Percentiles rank a stretch among this genome's conserved stretches.
These are phyloP conservation scores for Platysteira castanea DNA, from an alignment of 2,113 vertebrate species.

Conservation along the genomic window DNA sequence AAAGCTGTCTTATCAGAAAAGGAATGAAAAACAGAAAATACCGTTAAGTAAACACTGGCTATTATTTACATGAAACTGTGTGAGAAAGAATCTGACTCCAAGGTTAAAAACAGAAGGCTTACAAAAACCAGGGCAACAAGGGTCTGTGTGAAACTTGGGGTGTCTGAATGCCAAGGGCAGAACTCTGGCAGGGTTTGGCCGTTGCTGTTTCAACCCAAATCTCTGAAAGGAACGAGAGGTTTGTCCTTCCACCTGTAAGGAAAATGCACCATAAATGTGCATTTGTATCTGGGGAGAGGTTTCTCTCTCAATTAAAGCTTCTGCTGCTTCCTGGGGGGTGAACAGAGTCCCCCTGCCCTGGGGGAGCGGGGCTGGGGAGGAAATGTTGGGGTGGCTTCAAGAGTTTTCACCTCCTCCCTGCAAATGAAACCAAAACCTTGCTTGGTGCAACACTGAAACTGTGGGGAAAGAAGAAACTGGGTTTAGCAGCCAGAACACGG, in stretches of 20 bases:
- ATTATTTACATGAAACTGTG: too few species aligned
- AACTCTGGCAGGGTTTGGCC: rapidly evolving
- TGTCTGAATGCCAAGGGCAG: not conserved
- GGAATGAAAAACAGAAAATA: too few species aligned
- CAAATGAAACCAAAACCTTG: not conserved
- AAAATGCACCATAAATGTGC: rapidly evolving
- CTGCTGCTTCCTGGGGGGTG: not conserved
- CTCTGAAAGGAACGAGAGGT: rapidly evolving
- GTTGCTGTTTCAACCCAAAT: not conserved
- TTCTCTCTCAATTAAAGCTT: rapidly evolving
- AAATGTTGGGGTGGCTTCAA: rapidly evolving
- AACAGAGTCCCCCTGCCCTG: not conserved
- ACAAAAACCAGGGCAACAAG: too few species aligned
- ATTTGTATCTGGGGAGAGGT: not conserved
- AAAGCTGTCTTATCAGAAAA: too few species aligned
- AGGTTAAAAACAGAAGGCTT: too few species aligned
- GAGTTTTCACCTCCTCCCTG: not conserved
- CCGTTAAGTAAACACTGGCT: too few species aligned
- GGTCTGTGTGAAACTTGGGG: not conserved
- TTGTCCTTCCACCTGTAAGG: not conserved
- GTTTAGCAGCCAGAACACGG: not conserved
- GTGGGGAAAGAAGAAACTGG: not conserved
- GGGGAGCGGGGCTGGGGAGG: not conserved
- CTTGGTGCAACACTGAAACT: rapidly evolving
- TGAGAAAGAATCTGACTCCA: too few species aligned